Percentiles rank a stretch among this genome's conserved stretches.
Conservation (phyloP, 2,797 vertebrate genomes). For the Sus cebifrons region DNA sequence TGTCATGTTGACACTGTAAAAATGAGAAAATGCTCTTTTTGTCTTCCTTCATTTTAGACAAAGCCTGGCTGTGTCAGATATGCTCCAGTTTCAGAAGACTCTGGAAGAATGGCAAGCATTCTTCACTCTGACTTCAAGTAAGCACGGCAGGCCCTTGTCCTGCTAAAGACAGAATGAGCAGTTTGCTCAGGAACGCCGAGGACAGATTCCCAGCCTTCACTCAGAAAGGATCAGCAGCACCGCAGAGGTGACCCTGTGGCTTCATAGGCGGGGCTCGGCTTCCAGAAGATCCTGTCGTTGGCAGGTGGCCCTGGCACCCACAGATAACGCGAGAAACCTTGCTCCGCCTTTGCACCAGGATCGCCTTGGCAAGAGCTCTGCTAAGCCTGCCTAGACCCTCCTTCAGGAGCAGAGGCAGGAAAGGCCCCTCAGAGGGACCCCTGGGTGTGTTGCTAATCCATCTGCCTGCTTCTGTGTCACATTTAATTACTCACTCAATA, state of each 20-base stretch:
- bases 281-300: background rate
- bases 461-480: conserved; percentile 87
- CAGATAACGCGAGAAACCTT: background rate
- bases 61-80: conserved; percentile 21
- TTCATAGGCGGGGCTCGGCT: background rate
- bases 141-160: background rate
- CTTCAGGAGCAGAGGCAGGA: conserved; percentile 71
- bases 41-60: conserved; percentile 19
- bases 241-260: background rate
- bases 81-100: background rate
- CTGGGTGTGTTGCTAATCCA: conserved; percentile 86
- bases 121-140: background rate
- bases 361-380: conserved; percentile 61
- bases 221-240: background rate
- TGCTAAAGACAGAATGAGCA: background rate
- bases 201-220: background rate
- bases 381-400: conserved; percentile 76
- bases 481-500: conserved; percentile 89
- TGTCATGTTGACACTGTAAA: background rate
- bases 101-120: background rate
- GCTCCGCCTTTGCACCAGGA: conserved; percentile 33
- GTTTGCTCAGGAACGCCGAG: background rate
- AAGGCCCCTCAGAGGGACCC: conserved; percentile 79
- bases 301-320: background rate
- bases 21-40: conserved; percentile 11